A percentile compares a stretch with the other conserved stretches of the same genome.
These are phyloP conservation scores for Meriones unguiculatus DNA, from an alignment of 2,113 vertebrate genomes.

Conservation along the genomic window DNA sequence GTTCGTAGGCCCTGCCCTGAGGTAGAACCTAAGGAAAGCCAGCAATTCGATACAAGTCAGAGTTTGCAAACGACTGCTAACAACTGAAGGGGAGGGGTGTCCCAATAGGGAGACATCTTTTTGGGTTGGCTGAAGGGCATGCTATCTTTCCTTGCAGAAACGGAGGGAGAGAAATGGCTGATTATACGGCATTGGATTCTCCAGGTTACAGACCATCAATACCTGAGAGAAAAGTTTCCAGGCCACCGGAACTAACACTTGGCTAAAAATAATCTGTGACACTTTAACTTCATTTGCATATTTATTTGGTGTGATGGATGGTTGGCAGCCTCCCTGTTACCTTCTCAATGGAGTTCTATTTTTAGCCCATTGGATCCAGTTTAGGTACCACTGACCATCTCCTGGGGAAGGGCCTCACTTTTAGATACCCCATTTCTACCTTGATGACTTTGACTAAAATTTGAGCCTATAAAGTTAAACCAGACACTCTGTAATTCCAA, in stretches of 20 bases:
- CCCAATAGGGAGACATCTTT: neutral
- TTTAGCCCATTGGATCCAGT: neutral
- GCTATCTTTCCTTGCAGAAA: neutral
- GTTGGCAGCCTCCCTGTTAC: neutral
- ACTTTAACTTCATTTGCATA: slow-evolving; percentile 65
- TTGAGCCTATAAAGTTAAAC: neutral
- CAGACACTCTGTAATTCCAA: neutral
- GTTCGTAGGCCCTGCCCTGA: neutral
- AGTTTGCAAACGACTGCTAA: neutral
- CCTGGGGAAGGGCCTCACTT: slow-evolving; percentile 15
- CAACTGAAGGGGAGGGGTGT: neutral
- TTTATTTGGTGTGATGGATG: neutral
- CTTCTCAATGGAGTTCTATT: slow-evolving; percentile 22
- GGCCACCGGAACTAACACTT: slow-evolving; percentile 73
- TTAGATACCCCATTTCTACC: neutral
- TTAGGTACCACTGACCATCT: neutral
- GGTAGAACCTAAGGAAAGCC: neutral
- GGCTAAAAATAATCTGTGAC: slow-evolving; percentile 74
- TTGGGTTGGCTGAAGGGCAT: slow-evolving; percentile 43
- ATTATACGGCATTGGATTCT: slow-evolving; percentile 54
- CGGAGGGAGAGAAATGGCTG: slow-evolving; percentile 42
- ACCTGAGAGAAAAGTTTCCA: slow-evolving; percentile 70
- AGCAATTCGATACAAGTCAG: neutral
- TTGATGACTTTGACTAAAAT: slow-evolving; percentile 35
- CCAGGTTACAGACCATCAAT: slow-evolving; percentile 59